Evolutionary conservation across 2,797 vertebrate species (phyloP).

Genomic region (Xenops minutus): DNA sequence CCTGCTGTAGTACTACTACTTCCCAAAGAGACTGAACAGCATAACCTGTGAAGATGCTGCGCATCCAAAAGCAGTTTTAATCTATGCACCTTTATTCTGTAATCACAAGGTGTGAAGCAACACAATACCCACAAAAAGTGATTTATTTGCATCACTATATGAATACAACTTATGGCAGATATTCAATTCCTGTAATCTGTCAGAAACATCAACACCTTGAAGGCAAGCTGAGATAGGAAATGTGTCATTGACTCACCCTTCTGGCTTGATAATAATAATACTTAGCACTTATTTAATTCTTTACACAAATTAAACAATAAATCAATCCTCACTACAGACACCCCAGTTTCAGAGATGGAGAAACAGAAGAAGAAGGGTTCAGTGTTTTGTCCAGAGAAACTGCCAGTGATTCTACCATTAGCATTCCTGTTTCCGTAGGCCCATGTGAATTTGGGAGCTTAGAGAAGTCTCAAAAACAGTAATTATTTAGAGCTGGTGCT

Average conservation of each 20-base stretch:
- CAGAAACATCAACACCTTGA: slow-evolving; percentile 55
- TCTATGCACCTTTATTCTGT: slow-evolving; percentile 8
- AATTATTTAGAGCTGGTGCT: not conserved
- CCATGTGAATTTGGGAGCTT: not conserved
- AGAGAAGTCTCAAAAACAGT: not conserved
- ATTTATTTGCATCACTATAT: slow-evolving; percentile 38
- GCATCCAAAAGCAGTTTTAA: not conserved
- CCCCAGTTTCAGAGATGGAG: not conserved
- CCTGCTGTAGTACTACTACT: not conserved
- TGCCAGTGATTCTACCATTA: not conserved
- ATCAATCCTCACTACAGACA: slow-evolving; percentile 54
- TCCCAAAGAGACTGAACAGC: not conserved
- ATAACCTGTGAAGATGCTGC: not conserved
- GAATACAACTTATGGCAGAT: slow-evolving; percentile 24
- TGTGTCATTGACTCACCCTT: slow-evolving; percentile 25
- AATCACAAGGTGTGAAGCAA: slow-evolving; percentile 27
- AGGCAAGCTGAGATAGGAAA: slow-evolving; percentile 47
- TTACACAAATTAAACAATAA: slow-evolving; percentile 63
- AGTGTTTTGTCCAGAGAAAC: not conserved
- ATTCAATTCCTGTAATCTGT: slow-evolving; percentile 48
- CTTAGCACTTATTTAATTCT: slow-evolving; percentile 57
- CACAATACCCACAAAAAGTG: slow-evolving; percentile 28
- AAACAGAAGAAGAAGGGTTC: not conserved
- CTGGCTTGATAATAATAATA: slow-evolving; percentile 52
- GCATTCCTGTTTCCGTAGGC: not conserved